These are phyloP conservation scores for Leptopterna dolabrata DNA, from an alignment of 2,888 invertebrate species.

Conservation along the genomic window DNA sequence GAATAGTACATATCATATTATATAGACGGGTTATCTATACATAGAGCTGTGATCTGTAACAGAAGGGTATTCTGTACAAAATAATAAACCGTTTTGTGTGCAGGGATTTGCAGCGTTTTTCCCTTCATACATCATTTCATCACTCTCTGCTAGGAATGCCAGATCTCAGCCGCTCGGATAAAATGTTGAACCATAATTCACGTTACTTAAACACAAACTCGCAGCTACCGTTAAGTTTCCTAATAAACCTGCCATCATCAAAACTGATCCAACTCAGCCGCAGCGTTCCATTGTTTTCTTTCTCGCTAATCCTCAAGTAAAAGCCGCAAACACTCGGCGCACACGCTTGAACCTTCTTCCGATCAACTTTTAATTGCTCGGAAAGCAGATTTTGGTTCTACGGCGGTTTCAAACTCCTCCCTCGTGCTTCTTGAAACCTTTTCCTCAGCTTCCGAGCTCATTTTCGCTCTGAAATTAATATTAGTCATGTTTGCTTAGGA, in stretches of 20 bases:
- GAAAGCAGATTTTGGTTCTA: neutral
- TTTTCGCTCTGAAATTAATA: neutral
- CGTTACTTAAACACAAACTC: neutral
- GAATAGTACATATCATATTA: too few relatives aligned
- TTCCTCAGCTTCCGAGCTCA: neutral
- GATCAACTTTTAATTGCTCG: neutral
- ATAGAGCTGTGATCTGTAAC: too few relatives aligned
- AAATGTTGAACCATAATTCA: too few relatives aligned
- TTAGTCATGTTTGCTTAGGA: neutral
- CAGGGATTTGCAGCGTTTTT: too few relatives aligned
- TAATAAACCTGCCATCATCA: neutral
- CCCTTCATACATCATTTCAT: too few relatives aligned
- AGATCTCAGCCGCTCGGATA: too few relatives aligned
- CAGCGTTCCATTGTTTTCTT: neutral
- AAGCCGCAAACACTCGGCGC: neutral
- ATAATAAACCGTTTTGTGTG: too few relatives aligned
- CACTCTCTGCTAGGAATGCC: too few relatives aligned
- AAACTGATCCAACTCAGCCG: neutral
- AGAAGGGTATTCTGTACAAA: too few relatives aligned
- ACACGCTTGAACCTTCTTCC: neutral
- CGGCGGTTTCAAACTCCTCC: neutral
- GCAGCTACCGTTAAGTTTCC: neutral
- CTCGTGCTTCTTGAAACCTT: neutral
- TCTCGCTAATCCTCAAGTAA: neutral
- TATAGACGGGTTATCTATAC: too few relatives aligned